Conservation (phyloP, 2,888 invertebrate species). For the Hedychridium roseum region DNA sequence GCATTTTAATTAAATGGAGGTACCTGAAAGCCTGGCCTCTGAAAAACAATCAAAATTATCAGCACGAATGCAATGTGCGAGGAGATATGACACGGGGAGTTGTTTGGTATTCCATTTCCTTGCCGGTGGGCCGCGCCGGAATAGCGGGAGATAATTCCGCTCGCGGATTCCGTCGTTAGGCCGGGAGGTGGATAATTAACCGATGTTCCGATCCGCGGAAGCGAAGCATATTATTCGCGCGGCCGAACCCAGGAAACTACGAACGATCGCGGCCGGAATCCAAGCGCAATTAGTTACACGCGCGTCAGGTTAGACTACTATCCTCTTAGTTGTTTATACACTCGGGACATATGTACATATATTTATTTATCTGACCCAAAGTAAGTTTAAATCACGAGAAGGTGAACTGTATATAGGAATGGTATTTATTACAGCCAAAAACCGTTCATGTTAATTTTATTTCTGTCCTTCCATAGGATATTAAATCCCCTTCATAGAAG, state of each 20-base stretch:
- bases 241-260: slow-evolving; percentile 44
- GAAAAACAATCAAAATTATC: too few species aligned
- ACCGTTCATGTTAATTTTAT: too few species aligned
- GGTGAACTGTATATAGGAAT: too few species aligned
- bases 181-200: slow-evolving; percentile 33
- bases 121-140: slow-evolving; percentile 1
- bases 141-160: slow-evolving; percentile 23
- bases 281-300: slow-evolving; percentile 49
- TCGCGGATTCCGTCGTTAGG: slow-evolving; percentile 31
- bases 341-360: slow-evolving; percentile 5
- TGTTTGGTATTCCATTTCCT: neutral
- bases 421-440: too few species aligned
- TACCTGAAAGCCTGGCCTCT: too few species aligned
- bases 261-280: slow-evolving; percentile 43
- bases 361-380: neutral
- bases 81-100: too few species aligned
- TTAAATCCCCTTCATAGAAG: too few species aligned
- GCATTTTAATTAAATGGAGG: too few species aligned
- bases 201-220: slow-evolving; percentile 42
- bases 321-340: slow-evolving; percentile 11
- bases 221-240: slow-evolving; percentile 33
- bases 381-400: too few species aligned
- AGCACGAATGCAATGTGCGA: too few species aligned
- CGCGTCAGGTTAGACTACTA: slow-evolving; percentile 32
- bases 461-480: too few species aligned